A percentile compares a stretch with the other conserved stretches of the same genome.
phyloP scores from a whole-genome alignment of 1,140 invertebrate species.

The Hycleus cichorii region DNA sequence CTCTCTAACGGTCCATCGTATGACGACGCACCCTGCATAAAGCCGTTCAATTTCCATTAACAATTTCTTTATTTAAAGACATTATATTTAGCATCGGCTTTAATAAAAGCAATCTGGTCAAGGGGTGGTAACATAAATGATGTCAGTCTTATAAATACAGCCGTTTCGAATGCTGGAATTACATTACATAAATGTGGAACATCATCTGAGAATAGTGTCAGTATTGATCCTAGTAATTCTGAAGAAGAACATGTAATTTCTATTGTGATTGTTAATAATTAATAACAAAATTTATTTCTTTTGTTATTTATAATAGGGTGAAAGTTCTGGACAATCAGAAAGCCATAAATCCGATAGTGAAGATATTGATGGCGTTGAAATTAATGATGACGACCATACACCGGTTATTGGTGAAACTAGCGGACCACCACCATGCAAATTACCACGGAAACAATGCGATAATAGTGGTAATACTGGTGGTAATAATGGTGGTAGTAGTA shows the following conservation, averaged over 20 bases:
- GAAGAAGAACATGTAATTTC: slow-evolving; percentile 54
- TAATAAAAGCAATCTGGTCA: slow-evolving; percentile 86
- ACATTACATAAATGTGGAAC: slow-evolving; percentile 48
- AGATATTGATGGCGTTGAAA: slow-evolving; percentile 40
- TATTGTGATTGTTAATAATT: neutral
- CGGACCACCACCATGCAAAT: slow-evolving; percentile 47
- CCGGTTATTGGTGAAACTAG: slow-evolving; percentile 18
- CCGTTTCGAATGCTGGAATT: slow-evolving; percentile 47
- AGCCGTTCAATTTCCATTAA: neutral
- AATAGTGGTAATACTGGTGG: too few species aligned
- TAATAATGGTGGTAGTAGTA: slow-evolving; percentile 25
- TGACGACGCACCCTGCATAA: too few species aligned
- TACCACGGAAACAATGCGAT: slow-evolving; percentile 38
- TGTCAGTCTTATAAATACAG: slow-evolving; percentile 46
- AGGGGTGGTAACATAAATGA: slow-evolving; percentile 53
- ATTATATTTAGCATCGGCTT: slow-evolving; percentile 76
- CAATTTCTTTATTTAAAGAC: slow-evolving; percentile 49
- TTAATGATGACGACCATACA: slow-evolving; percentile 38
- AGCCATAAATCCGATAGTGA: slow-evolving; percentile 44
- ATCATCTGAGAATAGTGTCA: slow-evolving; percentile 62
- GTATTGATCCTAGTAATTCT: slow-evolving; percentile 70
- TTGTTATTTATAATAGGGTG: slow-evolving; percentile 26
- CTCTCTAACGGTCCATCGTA: too few species aligned
- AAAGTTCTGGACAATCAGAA: slow-evolving; percentile 43
- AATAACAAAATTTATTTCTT: too few species aligned